These are phyloP conservation scores for Medauroidea extradentata DNA, from an alignment of 1,140 invertebrate species.

Conservation along the genomic window DNA sequence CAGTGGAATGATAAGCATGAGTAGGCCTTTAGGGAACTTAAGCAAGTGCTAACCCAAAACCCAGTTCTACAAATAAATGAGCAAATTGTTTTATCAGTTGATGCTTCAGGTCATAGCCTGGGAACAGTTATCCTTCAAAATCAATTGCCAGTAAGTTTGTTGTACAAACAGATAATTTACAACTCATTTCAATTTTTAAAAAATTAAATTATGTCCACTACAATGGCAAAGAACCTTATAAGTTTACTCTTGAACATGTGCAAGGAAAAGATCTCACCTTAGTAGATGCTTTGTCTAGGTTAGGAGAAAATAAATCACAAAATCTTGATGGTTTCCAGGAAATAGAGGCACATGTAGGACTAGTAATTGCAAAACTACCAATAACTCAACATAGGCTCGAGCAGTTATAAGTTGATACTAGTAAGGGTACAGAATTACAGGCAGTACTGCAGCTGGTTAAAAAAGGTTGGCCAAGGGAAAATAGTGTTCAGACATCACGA, in stretches of 20 bases:
- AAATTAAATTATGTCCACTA: slow-evolving; percentile 16
- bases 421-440: slow-evolving; percentile 26
- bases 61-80: too few species aligned
- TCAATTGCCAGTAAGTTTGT: slow-evolving; percentile 32
- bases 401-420: slow-evolving; percentile 27
- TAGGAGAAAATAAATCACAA: neutral
- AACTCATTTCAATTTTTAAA: slow-evolving; percentile 27
- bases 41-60: too few species aligned
- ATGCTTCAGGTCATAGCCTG: too few species aligned
- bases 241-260: slow-evolving; percentile 24
- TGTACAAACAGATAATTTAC: slow-evolving; percentile 32
- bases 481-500: slow-evolving; percentile 22
- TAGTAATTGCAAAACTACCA: neutral
- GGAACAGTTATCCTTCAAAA: slow-evolving; percentile 16
- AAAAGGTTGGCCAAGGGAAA: slow-evolving; percentile 40
- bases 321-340: neutral
- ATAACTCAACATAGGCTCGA: slow-evolving; percentile 19
- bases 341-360: neutral
- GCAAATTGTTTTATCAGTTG: too few species aligned
- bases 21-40: too few species aligned
- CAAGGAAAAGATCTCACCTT: slow-evolving; percentile 22
- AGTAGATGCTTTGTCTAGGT: neutral
- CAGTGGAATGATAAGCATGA: too few species aligned
- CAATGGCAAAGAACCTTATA: slow-evolving; percentile 28
- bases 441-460: slow-evolving; percentile 26